Percentiles rank a stretch among this genome's conserved stretches.
phyloP scores from a whole-genome alignment of 2,888 invertebrate species.

The Abrostola tripartita region DNA sequence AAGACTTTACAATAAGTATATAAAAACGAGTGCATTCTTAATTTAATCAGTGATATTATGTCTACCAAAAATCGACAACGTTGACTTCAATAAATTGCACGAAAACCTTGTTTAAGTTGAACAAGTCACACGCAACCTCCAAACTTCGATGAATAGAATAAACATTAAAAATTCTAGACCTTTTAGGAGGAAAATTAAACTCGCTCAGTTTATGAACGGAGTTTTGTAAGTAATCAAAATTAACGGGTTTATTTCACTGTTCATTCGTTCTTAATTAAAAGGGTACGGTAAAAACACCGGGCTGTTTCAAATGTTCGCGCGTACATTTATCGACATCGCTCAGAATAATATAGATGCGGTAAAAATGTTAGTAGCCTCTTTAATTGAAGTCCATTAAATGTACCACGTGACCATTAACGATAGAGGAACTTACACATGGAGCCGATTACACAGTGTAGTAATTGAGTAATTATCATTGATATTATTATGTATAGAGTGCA shows the following conservation, averaged over 20 bases:
- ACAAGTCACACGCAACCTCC: conserved; percentile 23
- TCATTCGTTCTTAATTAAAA: conserved; percentile 54
- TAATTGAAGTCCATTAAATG: conserved; percentile 20
- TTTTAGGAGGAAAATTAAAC: conserved; percentile 47
- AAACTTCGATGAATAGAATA: conserved; percentile 34
- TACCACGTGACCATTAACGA: conserved; percentile 22
- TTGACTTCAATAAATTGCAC: conserved; percentile 19
- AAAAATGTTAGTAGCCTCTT: conserved; percentile 19
- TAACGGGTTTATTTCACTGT: conserved; percentile 57
- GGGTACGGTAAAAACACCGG: conserved; percentile 27
- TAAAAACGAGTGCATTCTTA: background rate
- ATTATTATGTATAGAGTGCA: background rate
- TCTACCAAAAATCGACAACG: conserved; percentile 8
- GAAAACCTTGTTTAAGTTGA: conserved; percentile 21
- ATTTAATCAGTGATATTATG: too few relatives aligned
- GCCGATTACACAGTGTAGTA: conserved; percentile 7
- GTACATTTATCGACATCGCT: conserved; percentile 31
- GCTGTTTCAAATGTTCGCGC: conserved; percentile 33
- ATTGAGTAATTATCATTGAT: conserved; percentile 14
- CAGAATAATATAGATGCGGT: conserved; percentile 27
- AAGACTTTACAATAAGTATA: too few relatives aligned
- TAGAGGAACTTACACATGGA: conserved; percentile 16
- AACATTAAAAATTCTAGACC: conserved; percentile 44
- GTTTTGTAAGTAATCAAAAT: conserved; percentile 60
- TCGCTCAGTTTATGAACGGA: conserved; percentile 51